A percentile compares a stretch with the other conserved stretches of the same genome.
Evolutionary conservation across 2,113 vertebrate species (phyloP).

Genomic region (Sisor rabdophorus): DNA sequence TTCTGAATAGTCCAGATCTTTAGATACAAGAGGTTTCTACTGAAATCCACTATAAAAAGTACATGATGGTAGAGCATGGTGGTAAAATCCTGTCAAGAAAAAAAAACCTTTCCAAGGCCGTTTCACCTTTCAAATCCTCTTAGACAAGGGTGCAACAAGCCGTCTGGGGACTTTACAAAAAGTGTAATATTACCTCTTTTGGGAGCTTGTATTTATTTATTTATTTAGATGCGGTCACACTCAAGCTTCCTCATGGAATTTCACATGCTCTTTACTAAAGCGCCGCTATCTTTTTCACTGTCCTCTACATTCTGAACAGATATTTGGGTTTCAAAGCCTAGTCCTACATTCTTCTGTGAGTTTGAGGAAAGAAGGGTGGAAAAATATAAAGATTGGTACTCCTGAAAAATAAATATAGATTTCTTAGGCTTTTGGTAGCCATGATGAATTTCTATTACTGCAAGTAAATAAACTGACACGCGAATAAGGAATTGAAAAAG

Average conservation of each 20-base stretch:
- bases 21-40: constrained; percentile 2
- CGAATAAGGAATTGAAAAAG: constrained; percentile 16
- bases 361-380: neutral
- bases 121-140: constrained; percentile 55
- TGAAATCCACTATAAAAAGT: constrained; percentile 41
- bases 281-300: constrained; percentile 32
- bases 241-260: constrained; percentile 50
- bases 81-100: constrained; percentile 45
- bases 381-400: constrained; percentile 26
- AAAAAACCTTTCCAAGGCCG: constrained; percentile 44
- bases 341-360: constrained; percentile 18
- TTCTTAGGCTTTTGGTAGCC: constrained; percentile 10
- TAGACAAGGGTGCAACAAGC: constrained; percentile 53
- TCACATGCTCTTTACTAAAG: constrained; percentile 30
- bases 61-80: constrained; percentile 26
- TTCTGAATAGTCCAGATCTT: no score
- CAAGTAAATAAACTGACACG: constrained; percentile 27
- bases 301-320: constrained; percentile 47
- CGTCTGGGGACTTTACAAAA: constrained; percentile 54
- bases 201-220: constrained; percentile 47
- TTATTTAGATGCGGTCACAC: constrained; percentile 57
- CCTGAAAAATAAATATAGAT: constrained; percentile 21
- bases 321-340: constrained; percentile 42
- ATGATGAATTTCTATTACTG: constrained; percentile 37
- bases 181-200: constrained; percentile 49